A percentile compares a stretch with the other conserved stretches of the same genome.
These are phyloP conservation scores for Corythaeola cristata DNA, from an alignment of 2,113 vertebrate species.

Conservation along the genomic window DNA sequence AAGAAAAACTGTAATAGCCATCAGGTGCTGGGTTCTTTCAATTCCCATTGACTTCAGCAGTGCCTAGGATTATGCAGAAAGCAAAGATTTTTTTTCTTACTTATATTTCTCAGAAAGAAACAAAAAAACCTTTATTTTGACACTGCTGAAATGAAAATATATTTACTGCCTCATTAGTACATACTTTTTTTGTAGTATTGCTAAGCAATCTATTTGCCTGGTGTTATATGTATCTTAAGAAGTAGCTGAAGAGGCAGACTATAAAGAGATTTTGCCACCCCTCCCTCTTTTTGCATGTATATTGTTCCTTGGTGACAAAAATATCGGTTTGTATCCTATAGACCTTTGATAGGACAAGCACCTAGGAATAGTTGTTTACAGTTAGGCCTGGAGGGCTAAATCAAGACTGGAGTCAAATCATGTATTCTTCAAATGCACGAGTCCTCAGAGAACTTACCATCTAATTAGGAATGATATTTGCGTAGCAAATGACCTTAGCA, in stretches of 20 bases:
- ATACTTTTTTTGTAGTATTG: not conserved
- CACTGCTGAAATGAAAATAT: not conserved
- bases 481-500: not conserved
- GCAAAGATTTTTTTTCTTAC: not conserved
- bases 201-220: not conserved
- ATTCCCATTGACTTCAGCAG: not conserved
- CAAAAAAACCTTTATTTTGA: not conserved
- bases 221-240: not conserved
- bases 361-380: not conserved
- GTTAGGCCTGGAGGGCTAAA: not conserved
- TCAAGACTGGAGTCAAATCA: not conserved
- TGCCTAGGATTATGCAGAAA: not conserved
- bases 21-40: not conserved
- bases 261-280: not conserved
- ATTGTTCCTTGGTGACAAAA: not conserved
- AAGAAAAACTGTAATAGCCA: not conserved
- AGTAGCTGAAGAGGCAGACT: not conserved
- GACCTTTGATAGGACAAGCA: not conserved
- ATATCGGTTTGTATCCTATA: not conserved
- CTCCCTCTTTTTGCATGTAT: not conserved
- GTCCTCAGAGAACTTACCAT: not conserved
- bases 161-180: not conserved
- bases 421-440: not conserved
- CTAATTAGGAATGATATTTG: slow-evolving; percentile 5
- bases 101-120: not conserved